phyloP scores from a whole-genome alignment of 2,888 invertebrate genomes.

The Gisinianus flammeolus region DNA sequence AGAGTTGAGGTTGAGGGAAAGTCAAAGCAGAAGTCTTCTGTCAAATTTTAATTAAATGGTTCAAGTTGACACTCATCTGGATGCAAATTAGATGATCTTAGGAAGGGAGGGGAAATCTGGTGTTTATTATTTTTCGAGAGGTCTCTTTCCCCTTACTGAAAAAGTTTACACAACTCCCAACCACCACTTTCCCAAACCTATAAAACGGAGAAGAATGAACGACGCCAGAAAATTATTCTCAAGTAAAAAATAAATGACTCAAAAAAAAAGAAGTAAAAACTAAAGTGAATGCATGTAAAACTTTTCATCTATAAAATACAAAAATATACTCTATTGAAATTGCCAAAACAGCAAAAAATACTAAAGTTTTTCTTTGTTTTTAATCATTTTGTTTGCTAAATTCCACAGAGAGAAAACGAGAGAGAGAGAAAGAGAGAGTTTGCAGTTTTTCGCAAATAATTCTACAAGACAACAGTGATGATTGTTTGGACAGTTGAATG shows the following conservation, averaged over 20 bases:
- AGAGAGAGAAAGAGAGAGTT: no score
- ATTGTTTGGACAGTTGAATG: no score
- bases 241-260: no score
- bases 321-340: no score
- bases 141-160: not conserved
- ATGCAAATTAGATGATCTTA: slow-evolving; percentile 40
- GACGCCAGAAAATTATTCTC: not conserved
- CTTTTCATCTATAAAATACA: not conserved
- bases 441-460: no score
- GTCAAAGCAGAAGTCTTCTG: not conserved
- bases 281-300: no score
- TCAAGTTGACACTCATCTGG: slow-evolving; percentile 41
- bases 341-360: no score
- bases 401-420: no score
- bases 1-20: not conserved
- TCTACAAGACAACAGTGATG: no score
- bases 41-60: slow-evolving; percentile 40
- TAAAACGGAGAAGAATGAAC: not conserved
- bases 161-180: not conserved
- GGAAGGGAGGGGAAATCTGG: not conserved
- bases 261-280: no score
- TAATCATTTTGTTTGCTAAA: no score
- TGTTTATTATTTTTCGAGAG: slow-evolving; percentile 40
- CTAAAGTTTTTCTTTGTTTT: no score
- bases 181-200: not conserved